Conservation (phyloP, 64 coral and sea anemone species). For the Stylophora pistillata region DNA sequence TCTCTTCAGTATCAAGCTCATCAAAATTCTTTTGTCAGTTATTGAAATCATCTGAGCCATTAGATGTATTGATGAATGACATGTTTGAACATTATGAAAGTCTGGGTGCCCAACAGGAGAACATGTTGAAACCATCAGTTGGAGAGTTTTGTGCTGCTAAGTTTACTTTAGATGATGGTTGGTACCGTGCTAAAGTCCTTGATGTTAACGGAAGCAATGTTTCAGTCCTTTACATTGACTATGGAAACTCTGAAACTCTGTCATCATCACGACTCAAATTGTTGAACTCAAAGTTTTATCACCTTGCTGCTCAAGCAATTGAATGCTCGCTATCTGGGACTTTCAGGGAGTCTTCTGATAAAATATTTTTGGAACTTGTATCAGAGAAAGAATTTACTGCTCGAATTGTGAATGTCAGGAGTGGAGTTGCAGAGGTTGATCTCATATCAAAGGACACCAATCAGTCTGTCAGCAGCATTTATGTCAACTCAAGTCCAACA, state of each 20-base stretch:
- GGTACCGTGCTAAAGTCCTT: slow-evolving; percentile 78
- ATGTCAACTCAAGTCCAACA: background rate
- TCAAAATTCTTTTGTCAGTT: slow-evolving; percentile 85
- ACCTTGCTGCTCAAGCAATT: slow-evolving; percentile 68
- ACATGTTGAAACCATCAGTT: slow-evolving; percentile 39
- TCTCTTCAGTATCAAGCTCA: slow-evolving; percentile 39
- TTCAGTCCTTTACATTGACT: slow-evolving; percentile 84
- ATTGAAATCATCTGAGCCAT: slow-evolving; percentile 45
- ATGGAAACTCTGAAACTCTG: slow-evolving; percentile 83
- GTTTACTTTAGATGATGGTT: slow-evolving; percentile 86
- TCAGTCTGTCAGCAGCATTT: slow-evolving; percentile 10
- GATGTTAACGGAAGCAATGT: slow-evolving; percentile 27
- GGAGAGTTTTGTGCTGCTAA: slow-evolving; percentile 72
- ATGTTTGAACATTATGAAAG: slow-evolving; percentile 69
- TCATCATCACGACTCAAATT: slow-evolving; percentile 55
- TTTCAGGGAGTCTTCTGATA: background rate
- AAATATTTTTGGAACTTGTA: slow-evolving; percentile 38
- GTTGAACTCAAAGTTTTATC: slow-evolving; percentile 58
- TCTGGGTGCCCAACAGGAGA: slow-evolving; percentile 41
- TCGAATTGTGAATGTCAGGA: background rate
- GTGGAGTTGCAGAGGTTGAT: slow-evolving; percentile 20
- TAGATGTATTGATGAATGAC: slow-evolving; percentile 78
- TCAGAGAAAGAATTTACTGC: slow-evolving; percentile 39
- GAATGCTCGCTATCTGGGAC: slow-evolving; percentile 56
- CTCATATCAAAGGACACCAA: slow-evolving; percentile 41